Base-by-base conservation (phyloP, 2,888 invertebrate genomes). In the Leptinotarsa peninsularis region DNA sequence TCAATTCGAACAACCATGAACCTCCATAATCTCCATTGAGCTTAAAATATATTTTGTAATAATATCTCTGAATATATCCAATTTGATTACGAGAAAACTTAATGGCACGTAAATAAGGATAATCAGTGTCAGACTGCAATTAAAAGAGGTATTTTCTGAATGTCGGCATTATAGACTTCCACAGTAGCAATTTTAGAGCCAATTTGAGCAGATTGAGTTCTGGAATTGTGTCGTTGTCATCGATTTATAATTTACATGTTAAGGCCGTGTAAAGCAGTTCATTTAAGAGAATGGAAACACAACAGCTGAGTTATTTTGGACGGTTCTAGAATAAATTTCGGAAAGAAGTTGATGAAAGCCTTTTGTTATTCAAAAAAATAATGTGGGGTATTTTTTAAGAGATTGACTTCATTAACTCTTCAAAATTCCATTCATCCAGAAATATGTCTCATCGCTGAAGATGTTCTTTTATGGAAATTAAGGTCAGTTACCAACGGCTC, bases 241-340 rank as follows among this genome's bases (percentile, higher is more conserved):
- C 75, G 72, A 76, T 76, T 76, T 72, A 76, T 69, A 76, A 72
- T 76, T 76, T 72, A 76, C 75, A 72, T 72, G 69, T 54, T 72
- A 73, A 70, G 60, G 66, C 68, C 66, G 49, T 76, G 75, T 72
- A 69, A 76, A 75, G 72, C 49, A 58, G 68, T 63, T n/a, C 27
- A 63, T 63, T 63, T n/a, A 43, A n/a, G 4, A 5, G 27, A 33
- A 43, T 27, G 7, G n/a, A n/a, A 63, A 63, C 33, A n/a, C n/a
- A 63, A 23, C 21, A 23, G 58, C 14, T 27, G 14, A 23, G 15
- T 23, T 58, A 27, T 58, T 23, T 23, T 4, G 15, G 15, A 23
- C 14, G 58, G 15, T 58, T 58, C 14, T 58, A 2, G 4, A 23
- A 23, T 4, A 4, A 58, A 23, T 27, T 23, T 5, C 23, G 23